Base-by-base conservation (phyloP, 2,113 vertebrate species). In the Tinamus guttatus region DNA sequence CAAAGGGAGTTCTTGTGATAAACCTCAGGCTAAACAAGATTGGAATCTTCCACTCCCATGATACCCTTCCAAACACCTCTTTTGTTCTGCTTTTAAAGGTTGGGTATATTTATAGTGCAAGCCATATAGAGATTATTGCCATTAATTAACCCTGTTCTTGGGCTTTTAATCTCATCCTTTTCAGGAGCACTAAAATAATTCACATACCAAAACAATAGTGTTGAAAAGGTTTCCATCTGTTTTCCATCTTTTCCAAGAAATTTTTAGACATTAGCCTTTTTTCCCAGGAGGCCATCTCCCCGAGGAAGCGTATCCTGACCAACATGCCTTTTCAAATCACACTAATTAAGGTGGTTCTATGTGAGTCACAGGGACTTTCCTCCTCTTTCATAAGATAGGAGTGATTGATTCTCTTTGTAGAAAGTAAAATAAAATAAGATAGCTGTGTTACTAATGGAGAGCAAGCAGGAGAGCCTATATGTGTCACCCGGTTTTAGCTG, bases 351-450 rank as follows among this genome's bases (percentile, higher is more conserved):
- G 92, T 96, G 81, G 70, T 95, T 83, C 81, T 90, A 11, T 86
- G 63, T 97, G 97, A 98, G 92, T 97, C 97, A 98, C 0, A 0
- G 70, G 87, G 94, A 95, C 87, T 93, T 97, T 96, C 97, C 95
- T 94, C 28, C 38, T 81, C 87, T 96, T 96, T 95, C 79, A n/a
- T 85, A 86, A 90, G 93, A 94, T 71, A 41, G 30, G 83, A 89
- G 56, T 87, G 88, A 88, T 85, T 87, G 89, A 87, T 87, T 76
- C 34, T 81, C 43, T 94, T 90, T 62, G 84, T 89, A 8, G 45
- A 70, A 9, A 58, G 73, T 80, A 69, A 83, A 47, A 30, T 51
- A 63, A 32, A 34, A 7, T 13, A 30, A 28, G 59, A 78, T 58
- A 74, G 15, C 20, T 62, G 14, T n/a, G 30, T 89, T 89, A 21